Base-by-base conservation (phyloP, 2,888 invertebrate species). In the Campoplex capitator region DNA sequence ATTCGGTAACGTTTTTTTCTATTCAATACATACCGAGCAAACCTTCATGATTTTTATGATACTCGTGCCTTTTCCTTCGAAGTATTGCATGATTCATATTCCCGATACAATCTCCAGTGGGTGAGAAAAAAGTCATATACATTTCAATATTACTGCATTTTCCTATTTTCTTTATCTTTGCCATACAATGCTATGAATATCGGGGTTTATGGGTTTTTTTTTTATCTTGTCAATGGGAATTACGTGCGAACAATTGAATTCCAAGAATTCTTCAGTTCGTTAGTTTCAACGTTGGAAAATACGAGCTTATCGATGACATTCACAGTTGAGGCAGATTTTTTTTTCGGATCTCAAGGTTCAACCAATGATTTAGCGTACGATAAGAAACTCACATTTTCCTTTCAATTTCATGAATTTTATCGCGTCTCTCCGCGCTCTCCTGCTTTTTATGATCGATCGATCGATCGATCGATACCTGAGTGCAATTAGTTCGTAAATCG, bases 131-230 rank as follows among this genome's bases (percentile, higher is more conserved):
- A 45, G 38, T 62, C 45, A 28, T 58, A 28, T 58, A 58, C 38
- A 38, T 32, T 58, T 62, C 16, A n/a, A 73, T 73, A 32, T 62
- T 32, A 62, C 62, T 32, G 42, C 45, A 28, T 32, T 45, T 16
- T 42, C n/a, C 13, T 23, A 45, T 74, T 74, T 54, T 75, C 58
- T 28, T 45, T 42, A 45, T 51, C 58, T 16, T 16, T 42, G 42
- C 38, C 58, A 74, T n/a, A 58, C 35, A 58, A 74, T 38, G 38
- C 13, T 45, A 58, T 45, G 54, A 9, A 75, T 51, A 71, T 71
- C 32, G 58, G 62, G 45, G 76, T 76, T 76, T 76, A 65, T 75
- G 35, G n/a, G 42, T 56, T 62, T 76, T 45, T 42, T 42, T 75
- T 75, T 76, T 48, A 48, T 51, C 65, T n/a, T 18, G 65, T n/a